Conservation (phyloP, 2,888 invertebrate species). For the Liopterus haemorrhoidalis region DNA sequence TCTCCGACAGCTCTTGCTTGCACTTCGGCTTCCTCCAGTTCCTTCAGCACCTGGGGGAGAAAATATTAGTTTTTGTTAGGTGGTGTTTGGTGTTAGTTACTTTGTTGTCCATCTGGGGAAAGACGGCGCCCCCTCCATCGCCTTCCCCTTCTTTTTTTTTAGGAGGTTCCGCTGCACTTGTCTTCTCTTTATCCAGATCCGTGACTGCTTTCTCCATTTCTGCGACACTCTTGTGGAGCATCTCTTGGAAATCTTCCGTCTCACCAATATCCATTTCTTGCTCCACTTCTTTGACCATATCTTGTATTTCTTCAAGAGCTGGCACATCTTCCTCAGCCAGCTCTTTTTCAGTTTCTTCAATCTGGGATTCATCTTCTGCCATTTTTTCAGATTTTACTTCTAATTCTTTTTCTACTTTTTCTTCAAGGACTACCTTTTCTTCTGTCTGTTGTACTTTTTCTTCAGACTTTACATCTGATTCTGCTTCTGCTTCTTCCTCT, state of each 20-base stretch:
- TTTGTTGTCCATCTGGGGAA: conserved; percentile 37
- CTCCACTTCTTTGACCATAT: conserved; percentile 38
- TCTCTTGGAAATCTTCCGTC: conserved; percentile 39
- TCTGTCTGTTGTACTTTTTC: conserved; percentile 6
- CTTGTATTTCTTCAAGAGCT: conserved; percentile 40
- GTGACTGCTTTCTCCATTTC: conserved; percentile 14
- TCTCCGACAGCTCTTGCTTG: conserved; percentile 47
- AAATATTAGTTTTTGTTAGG: too few relatives aligned
- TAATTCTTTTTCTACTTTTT: conserved; percentile 21
- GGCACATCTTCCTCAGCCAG: conserved; percentile 27
- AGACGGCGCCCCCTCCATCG: too few relatives aligned
- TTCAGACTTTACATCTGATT: not conserved
- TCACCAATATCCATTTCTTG: conserved; percentile 42
- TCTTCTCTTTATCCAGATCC: not conserved
- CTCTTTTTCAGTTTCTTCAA: not conserved
- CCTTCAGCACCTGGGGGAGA: conserved; percentile 44
- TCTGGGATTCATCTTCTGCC: conserved; percentile 9
- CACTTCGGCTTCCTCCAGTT: conserved; percentile 48
- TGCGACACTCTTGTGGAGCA: conserved; percentile 5
- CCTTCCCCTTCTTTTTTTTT: conserved; percentile 10
- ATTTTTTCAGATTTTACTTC: conserved; percentile 4
- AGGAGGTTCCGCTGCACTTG: conserved; percentile 5
- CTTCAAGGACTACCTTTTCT: conserved; percentile 8
- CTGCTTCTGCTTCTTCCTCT: conserved; percentile 18
- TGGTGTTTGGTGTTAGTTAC: too few relatives aligned